Base-by-base conservation (phyloP, 2,888 invertebrate species). In the Nomada fabriciana region DNA sequence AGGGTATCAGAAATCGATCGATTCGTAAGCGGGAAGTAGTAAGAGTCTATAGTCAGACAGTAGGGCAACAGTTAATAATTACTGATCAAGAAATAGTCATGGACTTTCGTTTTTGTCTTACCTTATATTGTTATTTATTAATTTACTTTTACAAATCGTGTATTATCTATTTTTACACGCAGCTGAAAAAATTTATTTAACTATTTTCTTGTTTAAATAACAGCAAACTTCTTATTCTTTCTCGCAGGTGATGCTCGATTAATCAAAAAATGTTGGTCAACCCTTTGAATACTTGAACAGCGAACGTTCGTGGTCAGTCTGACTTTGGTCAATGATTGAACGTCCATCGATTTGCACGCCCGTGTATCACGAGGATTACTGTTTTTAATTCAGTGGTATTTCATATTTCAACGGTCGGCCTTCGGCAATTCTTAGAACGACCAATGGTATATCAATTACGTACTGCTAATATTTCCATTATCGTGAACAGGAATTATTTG, bases 261-360 rank as follows among this genome's bases (percentile, higher is more conserved):
- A 5, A 7, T 36, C 7, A 36, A 36, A 7, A 36, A 36, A 36
- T 36, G 47, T 10, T 13, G 47, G 47, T 15, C 13, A 47, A 47
- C 3, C 15, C 3, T 47, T 47, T 15, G 60, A 36, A 75, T 52
- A 52, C 42, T 2, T 43, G n/a, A 25, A 57, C 42, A 13, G 10
- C 65, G 69, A 85, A 71, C 29, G 47, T 59, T 29, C 29, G 43
- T 20, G 65, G 71, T 82, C 76, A 65, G 64, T 64, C 70, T 47
- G 50, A 57, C 20, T 50, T 23, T 18, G 29, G 29, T 29, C 53
- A 63, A 61, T 76, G 61, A 70, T 70, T 53, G 67, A 76, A 13
- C 25, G 13, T 18, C 9, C 47, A 55, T 70, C 36, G 63, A 63
- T 76, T 70, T 55, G 18, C 13, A 18, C 60, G 29, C 36, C 1